Percentiles rank a stretch among this genome's conserved stretches.
phyloP scores from a whole-genome alignment of 2,113 vertebrate species.

The Neolamprologus falcicula region DNA sequence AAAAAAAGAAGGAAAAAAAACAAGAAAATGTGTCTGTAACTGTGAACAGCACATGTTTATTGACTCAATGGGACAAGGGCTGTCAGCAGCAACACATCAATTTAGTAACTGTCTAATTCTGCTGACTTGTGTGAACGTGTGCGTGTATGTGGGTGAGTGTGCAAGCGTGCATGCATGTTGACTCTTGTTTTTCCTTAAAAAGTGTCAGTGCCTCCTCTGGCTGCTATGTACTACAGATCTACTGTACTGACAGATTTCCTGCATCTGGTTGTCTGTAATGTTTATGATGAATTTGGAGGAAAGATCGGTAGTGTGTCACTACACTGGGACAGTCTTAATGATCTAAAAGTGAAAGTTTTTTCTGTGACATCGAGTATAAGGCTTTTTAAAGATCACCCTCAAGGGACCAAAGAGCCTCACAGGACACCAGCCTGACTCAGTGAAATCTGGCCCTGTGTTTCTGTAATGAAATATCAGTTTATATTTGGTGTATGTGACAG shows the following conservation, averaged over 20 bases:
- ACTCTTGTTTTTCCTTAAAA: conserved; percentile 7
- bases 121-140: conserved; percentile 52
- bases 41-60: conserved; percentile 46
- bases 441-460: conserved; percentile 31
- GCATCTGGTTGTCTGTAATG: conserved; percentile 2
- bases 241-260: conserved; percentile 25
- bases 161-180: background rate
- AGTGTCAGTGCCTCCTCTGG: conserved; percentile 40
- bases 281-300: conserved; percentile 4
- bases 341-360: background rate
- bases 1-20: background rate
- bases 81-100: conserved; percentile 59
- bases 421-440: conserved; percentile 37
- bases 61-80: conserved; percentile 68
- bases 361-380: background rate
- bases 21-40: conserved; percentile 25
- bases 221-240: conserved; percentile 25
- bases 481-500: background rate
- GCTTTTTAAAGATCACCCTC: conserved; percentile 33
- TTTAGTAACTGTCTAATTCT: conserved; percentile 47
- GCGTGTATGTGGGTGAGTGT: background rate
- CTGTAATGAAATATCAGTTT: conserved; percentile 6
- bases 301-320: background rate
- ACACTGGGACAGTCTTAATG: conserved; percentile 4
- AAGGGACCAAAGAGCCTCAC: conserved; percentile 57